Base-by-base conservation (phyloP, 2,113 vertebrate genomes). In the Apteryx owenii region DNA sequence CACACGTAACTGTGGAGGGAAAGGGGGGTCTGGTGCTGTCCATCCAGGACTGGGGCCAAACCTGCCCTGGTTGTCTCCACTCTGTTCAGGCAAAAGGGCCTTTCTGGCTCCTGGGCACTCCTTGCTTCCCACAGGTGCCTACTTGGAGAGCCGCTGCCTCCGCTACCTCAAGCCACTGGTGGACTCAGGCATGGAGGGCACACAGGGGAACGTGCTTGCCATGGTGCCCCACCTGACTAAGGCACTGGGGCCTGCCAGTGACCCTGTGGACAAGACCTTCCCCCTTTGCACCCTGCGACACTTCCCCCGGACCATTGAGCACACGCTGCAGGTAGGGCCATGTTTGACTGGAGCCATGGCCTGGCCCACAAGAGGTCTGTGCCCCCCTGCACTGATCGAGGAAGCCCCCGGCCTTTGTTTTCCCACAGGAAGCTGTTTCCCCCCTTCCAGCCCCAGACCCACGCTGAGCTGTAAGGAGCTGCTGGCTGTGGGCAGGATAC, bases 111-210 rank as follows among this genome's bases (percentile, higher is more conserved):
- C 25, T 16, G 31, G 28, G 42, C 72, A 65, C 20, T 48, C 28
- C 50, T 58, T 61, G 26, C 33, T 92, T 56, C 60, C 81, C 25
- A 3, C 92, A 99, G 99, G 99, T 3, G 29, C 86, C 8, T 99
- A 99, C 66, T 96, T 99, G 28, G 98, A 99, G 62, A 81, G 93
- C 31, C 91, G 97, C 88, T 99, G 99, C 62, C 82, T 97, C 54
- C 96, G 92, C 66, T 97, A 97, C 95, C 95, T 85, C 92, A 99
- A 98, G 25, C 98, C 99, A 0, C 76, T 99, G 97, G 89, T 99
- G 95, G 99, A 99, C 56, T 98, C 98, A 0, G 99, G 99, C 80
- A 99, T 98, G 0, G 91, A 96, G 50, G 99, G 99, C n/a, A 98
- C 93, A 16, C 80, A 17, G 51, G 99, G 99, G 23, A 97, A 98